Evolutionary conservation across 2,797 vertebrate species (phyloP).

Genomic region (Pseudocheirus occidentalis): DNA sequence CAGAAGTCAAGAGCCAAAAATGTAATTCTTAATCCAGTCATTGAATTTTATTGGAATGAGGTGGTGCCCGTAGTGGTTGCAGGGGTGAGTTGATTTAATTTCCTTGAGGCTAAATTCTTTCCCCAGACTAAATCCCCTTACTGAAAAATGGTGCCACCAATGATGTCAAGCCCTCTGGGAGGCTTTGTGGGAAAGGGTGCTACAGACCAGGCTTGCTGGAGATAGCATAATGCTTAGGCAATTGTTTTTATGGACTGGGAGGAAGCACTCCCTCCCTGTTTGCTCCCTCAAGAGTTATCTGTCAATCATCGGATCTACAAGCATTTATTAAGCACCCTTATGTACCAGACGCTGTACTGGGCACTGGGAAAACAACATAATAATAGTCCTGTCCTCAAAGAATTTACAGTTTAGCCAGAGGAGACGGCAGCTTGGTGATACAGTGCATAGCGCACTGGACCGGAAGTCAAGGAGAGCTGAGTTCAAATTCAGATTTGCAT

Average conservation of each 20-base stretch:
- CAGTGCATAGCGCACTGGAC: background rate
- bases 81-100: slow-evolving; percentile 18
- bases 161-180: background rate
- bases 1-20: background rate
- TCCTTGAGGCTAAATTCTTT: slow-evolving; percentile 33
- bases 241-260: background rate
- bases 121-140: slow-evolving; percentile 40
- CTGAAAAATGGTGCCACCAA: background rate
- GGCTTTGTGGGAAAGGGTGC: background rate
- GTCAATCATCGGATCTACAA: background rate
- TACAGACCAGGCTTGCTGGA: background rate
- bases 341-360: background rate
- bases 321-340: background rate
- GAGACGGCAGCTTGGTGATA: background rate
- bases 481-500: background rate
- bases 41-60: slow-evolving; percentile 16
- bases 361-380: background rate
- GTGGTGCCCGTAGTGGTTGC: background rate
- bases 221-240: background rate
- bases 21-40: slow-evolving; percentile 21
- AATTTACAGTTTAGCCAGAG: background rate
- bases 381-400: background rate
- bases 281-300: background rate
- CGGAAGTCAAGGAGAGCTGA: background rate
- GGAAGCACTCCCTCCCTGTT: background rate